Evolutionary conservation across 2,797 vertebrate species (phyloP).

Genomic region (Oreortyx pictus): DNA sequence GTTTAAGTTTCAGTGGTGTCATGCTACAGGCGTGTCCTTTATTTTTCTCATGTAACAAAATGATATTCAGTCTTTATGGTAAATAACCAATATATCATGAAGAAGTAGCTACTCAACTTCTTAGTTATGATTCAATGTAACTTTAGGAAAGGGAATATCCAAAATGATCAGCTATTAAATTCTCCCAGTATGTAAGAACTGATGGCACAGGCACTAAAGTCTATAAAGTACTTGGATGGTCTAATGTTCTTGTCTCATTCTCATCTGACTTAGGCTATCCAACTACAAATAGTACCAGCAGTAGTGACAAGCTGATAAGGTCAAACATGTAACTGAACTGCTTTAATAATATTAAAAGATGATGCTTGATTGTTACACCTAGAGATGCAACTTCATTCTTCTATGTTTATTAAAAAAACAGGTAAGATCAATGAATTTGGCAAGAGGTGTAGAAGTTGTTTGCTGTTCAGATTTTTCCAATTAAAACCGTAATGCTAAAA

Average conservation of each 20-base stretch:
- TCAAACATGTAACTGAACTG: background rate
- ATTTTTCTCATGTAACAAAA: background rate
- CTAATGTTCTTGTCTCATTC: background rate
- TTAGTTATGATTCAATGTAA: background rate
- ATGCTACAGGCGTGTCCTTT: background rate
- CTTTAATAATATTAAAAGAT: background rate
- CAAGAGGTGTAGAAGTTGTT: background rate
- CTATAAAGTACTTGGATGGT: background rate
- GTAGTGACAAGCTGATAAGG: background rate
- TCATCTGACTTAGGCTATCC: background rate
- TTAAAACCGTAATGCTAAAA: background rate
- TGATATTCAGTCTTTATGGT: background rate
- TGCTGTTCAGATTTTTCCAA: background rate
- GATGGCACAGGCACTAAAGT: background rate
- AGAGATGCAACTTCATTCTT: slow-evolving; percentile 1
- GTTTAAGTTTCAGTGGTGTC: background rate
- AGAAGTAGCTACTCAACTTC: background rate
- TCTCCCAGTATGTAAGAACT: background rate
- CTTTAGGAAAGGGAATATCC: background rate
- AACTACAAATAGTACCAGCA: background rate
- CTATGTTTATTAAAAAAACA: too few relatives aligned
- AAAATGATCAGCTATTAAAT: background rate
- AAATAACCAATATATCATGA: background rate
- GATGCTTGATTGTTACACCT: background rate
- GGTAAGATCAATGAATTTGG: background rate